phyloP scores from a whole-genome alignment of 92 coral and sea anemone species.

The Phenganax subtilis region DNA sequence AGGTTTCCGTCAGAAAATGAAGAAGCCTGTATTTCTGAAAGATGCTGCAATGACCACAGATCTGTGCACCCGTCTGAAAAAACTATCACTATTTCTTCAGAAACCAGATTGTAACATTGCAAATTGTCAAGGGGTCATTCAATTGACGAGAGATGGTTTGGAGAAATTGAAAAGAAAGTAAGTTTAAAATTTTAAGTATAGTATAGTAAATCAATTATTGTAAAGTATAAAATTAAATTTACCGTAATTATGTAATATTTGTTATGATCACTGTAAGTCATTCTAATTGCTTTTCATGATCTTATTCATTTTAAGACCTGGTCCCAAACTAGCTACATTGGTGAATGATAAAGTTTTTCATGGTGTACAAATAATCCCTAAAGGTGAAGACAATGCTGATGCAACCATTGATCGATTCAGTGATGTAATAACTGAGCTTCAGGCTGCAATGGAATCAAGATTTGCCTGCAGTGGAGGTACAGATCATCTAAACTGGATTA shows the following conservation, averaged over 20 bases:
- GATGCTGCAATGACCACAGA: slow-evolving; percentile 30
- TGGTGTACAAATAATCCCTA: background rate
- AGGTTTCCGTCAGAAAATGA: too few relatives aligned
- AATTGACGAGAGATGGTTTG: too few relatives aligned
- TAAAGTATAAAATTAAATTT: background rate
- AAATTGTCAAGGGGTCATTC: background rate
- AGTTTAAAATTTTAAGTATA: too few relatives aligned
- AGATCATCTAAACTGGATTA: slow-evolving; percentile 28
- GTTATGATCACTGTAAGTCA: too few relatives aligned
- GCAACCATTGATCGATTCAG: slow-evolving; percentile 7
- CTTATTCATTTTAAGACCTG: slow-evolving; percentile 16
- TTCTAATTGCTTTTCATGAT: too few relatives aligned
- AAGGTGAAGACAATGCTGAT: slow-evolving; percentile 2
- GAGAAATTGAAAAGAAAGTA: too few relatives aligned
- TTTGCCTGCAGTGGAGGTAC: background rate
- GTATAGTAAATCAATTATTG: too few relatives aligned
- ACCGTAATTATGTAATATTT: background rate
- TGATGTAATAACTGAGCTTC: background rate
- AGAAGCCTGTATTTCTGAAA: background rate
- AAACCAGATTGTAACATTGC: slow-evolving; percentile 23
- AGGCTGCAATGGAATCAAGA: background rate
- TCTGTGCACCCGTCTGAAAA: background rate
- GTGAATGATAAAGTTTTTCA: background rate
- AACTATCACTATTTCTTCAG: slow-evolving; percentile 24
- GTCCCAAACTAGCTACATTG: slow-evolving; percentile 17